Base-by-base conservation (phyloP, 2,797 vertebrate species). In the Rhinichthys osculus region DNA sequence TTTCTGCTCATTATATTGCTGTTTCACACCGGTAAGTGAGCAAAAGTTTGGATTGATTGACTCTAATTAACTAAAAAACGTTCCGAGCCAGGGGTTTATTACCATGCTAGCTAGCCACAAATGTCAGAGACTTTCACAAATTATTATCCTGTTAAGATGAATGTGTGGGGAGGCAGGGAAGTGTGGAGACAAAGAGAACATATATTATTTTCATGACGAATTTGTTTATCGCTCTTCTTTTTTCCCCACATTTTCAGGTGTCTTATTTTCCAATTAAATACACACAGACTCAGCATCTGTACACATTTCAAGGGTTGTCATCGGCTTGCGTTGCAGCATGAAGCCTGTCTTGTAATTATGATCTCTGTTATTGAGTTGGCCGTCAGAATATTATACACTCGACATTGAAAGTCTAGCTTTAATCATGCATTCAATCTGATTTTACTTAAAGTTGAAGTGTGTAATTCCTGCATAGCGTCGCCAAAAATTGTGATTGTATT, bases 51-150 rank as follows among this genome's bases (percentile, higher is more conserved):
- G 98, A 99, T 99, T 99, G 98, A 99, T 99, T 99, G 98, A 99
- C 98, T 99, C 98, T 99, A 99, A 99, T 99, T 99, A 99, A 99
- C 97, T 98, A 98, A 99, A 98, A 98, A 97, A 97, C 97, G 97
- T 99, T 99, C 97, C 97, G 96, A 98, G 97, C 97, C 97, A 97
- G 95, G 97, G 97, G 96, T 99, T 97, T 97, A 98, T 99, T 99
- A 98, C 97, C 97, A 98, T 98, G 97, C 97, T 97, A 97, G 98
- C 97, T 98, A 97, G 96, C 97, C 96, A 96, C 98, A 99, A 98
- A 99, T 95, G 95, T 95, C 95, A 96, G 92, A 95, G 95, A 96
- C 94, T 96, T 95, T 95, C 95, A 95, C 95, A 96, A 96, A 96
- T 96, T 95, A 96, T 96, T 96, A 95, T 95, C 94, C 95, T 94